Percentiles rank a stretch among this genome's conserved stretches.
Evolutionary conservation across 37 sponge, comb jelly and placozoan genomes (phyloP).

Genomic region (Hormiphora californensis): DNA sequence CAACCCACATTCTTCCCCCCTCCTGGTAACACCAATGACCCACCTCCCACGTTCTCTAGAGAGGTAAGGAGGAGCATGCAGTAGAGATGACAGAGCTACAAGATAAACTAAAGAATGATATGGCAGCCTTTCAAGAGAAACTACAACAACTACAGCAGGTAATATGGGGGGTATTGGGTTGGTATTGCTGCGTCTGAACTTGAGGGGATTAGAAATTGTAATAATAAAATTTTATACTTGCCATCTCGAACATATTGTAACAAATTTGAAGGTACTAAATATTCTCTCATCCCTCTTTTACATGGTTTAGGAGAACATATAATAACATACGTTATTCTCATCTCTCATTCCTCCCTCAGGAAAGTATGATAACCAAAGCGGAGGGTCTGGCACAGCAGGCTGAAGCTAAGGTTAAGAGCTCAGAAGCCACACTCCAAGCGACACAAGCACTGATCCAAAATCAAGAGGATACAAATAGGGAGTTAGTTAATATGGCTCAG

Average conservation of each 20-base stretch:
- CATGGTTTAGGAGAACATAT: too few species aligned
- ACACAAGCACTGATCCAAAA: not conserved
- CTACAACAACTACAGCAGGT: constrained; percentile 38
- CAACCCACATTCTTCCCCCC: not conserved
- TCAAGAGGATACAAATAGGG: constrained; percentile 34
- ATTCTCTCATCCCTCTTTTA: too few species aligned
- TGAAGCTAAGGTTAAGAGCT: constrained; percentile 20
- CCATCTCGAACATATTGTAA: too few species aligned
- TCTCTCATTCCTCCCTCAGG: too few species aligned
- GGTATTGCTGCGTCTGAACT: too few species aligned
- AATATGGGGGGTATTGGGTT: too few species aligned
- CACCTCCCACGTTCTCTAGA: not conserved
- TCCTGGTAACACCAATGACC: not conserved
- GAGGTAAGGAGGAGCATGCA: constrained; percentile 13
- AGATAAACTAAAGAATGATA: constrained; percentile 46
- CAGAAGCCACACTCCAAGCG: constrained; percentile 44
- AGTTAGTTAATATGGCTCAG: constrained; percentile 44
- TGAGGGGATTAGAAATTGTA: too few species aligned
- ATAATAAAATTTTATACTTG: too few species aligned
- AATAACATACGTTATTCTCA: too few species aligned
- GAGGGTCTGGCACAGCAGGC: constrained; percentile 28
- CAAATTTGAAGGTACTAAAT: too few species aligned
- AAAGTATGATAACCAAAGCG: constrained; percentile 39
- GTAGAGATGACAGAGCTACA: constrained; percentile 45
- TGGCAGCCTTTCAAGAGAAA: constrained; percentile 34